These are phyloP conservation scores for Megalops atlanticus DNA, from an alignment of 2,113 vertebrate species.

Conservation along the genomic window DNA sequence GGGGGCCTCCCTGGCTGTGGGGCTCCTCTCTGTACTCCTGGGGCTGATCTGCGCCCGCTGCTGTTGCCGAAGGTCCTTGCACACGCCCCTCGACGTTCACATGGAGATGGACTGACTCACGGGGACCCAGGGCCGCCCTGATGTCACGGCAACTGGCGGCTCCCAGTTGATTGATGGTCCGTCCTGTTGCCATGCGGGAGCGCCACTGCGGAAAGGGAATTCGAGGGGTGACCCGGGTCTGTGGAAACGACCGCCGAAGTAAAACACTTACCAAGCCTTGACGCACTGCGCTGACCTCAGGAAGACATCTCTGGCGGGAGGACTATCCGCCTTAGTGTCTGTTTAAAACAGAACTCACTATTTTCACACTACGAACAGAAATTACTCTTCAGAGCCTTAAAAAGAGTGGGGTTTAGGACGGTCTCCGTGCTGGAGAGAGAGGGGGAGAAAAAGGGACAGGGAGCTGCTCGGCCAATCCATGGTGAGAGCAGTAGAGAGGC, in stretches of 20 bases:
- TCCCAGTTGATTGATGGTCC: neutral
- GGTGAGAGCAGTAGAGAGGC: neutral
- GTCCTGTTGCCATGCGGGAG: neutral
- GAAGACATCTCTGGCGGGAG: neutral
- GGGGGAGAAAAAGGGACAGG: neutral
- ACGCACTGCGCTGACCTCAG: constrained; percentile 18
- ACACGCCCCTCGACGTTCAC: constrained; percentile 71
- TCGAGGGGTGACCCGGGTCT: neutral
- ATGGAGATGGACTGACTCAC: constrained; percentile 78
- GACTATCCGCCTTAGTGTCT: constrained; percentile 2
- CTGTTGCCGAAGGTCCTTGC: constrained; percentile 75
- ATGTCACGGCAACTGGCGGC: neutral
- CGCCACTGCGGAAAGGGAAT: neutral
- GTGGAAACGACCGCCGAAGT: neutral
- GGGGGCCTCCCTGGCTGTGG: constrained; percentile 67
- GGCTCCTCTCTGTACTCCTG: constrained; percentile 77
- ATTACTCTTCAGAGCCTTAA: neutral
- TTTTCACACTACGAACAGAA: neutral
- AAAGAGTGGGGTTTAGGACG: neutral
- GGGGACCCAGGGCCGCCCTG: neutral
- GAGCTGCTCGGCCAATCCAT: no score
- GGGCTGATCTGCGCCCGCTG: constrained; percentile 77
- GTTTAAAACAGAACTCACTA: neutral
- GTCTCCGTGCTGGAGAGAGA: neutral
- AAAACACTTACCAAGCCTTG: neutral